Base-by-base conservation (phyloP, 2,888 invertebrate species). In the Agrochola circellaris region DNA sequence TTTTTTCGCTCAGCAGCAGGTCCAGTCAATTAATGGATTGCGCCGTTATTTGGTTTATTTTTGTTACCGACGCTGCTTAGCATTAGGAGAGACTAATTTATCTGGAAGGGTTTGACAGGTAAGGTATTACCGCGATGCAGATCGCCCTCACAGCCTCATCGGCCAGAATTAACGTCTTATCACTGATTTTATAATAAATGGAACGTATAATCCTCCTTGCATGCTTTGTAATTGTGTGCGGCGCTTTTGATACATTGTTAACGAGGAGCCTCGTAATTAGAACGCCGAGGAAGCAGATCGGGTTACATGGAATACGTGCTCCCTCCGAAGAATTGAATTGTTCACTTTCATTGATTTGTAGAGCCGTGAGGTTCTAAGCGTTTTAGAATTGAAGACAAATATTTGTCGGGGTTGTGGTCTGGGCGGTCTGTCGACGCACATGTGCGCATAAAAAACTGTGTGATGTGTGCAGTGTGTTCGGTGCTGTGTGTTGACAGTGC, bases 1-100 rank as follows among this genome's bases (percentile, higher is more conserved):
- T 96, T 51, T 96, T 96, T 96, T 94, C 92, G 92, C 95, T 92
- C 93, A 93, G 93, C 94, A 91, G 94, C 95, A 93, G 95, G 96
- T 96, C 95, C 96, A 91, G 94, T 95, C 96, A 95, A 96, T 96
- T 96, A 96, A 96, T 96, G 96, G 95, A 94, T 95, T 95, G 93
- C 94, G 95, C 95, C 94, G 95, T 96, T 96, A 96, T 92, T 91
- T 95, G 92, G 93, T 95, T 96, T 95, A 95, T 95, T 96, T 95
- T 95, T 94, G 91, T 90, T 93, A 78, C 93, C 90, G 90, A 90
- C 87, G 88, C 93, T 94, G 93, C 93, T 95, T 94, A 94, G 93
- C 93, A 93, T 95, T 94, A 93, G 92, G 90, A 89, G 92, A 91
- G 90, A 93, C 94, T 94, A 95, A 95, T 95, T 95, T 95, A 95